These are phyloP conservation scores for Napeogenes inachia DNA, from an alignment of 2,888 invertebrate genomes.

Conservation along the genomic window DNA sequence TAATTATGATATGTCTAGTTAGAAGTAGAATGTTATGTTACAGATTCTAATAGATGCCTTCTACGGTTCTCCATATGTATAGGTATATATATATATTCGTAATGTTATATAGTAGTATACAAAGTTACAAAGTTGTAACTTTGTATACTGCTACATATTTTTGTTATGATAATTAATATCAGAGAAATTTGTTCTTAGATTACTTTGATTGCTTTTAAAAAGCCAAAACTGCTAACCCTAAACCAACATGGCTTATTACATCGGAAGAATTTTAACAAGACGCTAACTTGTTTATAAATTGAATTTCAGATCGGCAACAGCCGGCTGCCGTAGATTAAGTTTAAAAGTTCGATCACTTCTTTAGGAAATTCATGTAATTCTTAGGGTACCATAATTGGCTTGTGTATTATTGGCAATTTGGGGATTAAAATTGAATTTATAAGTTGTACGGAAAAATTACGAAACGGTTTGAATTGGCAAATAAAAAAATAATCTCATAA, in stretches of 20 bases:
- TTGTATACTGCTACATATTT: neutral
- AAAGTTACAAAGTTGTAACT: no score
- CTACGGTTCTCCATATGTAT: no score
- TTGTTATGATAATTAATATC: neutral
- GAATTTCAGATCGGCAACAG: conserved; percentile 67
- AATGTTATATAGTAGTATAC: no score
- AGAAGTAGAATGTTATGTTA: no score
- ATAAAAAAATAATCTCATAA: neutral
- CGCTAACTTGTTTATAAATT: conserved; percentile 75
- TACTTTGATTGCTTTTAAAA: conserved; percentile 1
- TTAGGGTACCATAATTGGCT: conserved; percentile 32
- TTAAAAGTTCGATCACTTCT: conserved; percentile 68
- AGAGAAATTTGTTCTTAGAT: neutral
- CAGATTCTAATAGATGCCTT: no score
- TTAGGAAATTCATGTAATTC: conserved; percentile 54
- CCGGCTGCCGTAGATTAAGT: conserved; percentile 70
- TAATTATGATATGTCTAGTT: no score
- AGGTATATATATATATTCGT: no score
- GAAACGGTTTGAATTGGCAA: conserved; percentile 9
- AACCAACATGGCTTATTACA: conserved; percentile 62
- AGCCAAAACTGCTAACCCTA: conserved; percentile 19
- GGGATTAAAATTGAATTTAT: conserved; percentile 18
- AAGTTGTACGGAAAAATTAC: conserved; percentile 14
- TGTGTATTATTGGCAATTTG: conserved; percentile 31
- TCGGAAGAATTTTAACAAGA: conserved; percentile 73